Evolutionary conservation across 2,113 vertebrate species (phyloP).

Genomic region (Actinemys pallida): DNA sequence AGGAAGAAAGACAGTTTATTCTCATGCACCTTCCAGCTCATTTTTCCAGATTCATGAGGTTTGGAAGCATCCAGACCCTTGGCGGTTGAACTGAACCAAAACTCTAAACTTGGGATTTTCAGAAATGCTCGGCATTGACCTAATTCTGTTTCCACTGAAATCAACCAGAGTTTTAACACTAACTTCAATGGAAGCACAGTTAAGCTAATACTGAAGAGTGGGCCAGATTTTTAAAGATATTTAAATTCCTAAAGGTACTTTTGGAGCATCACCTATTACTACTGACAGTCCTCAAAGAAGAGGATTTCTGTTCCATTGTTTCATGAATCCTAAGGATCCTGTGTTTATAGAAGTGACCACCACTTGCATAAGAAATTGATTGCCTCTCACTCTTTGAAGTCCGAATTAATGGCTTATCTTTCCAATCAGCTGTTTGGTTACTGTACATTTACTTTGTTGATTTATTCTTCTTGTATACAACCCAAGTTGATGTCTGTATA

Average conservation of each 20-base stretch:
- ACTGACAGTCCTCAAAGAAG: not conserved
- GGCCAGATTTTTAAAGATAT: not conserved
- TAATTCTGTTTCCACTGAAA: not conserved
- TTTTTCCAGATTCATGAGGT: not conserved
- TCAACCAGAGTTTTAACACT: not conserved
- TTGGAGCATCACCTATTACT: not conserved
- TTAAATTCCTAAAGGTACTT: not conserved
- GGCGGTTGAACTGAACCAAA: not conserved
- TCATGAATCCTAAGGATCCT: not conserved
- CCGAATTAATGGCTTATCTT: not conserved
- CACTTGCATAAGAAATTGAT: not conserved
- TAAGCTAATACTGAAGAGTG: not conserved
- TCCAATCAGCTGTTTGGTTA: not conserved
- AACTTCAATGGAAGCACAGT: not conserved
- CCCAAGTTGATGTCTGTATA: not conserved
- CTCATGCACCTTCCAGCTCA: not conserved
- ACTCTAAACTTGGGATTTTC: not conserved
- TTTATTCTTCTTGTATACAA: not conserved
- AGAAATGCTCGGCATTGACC: not conserved
- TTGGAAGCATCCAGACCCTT: not conserved
- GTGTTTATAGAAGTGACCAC: not conserved
- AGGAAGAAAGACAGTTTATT: not conserved
- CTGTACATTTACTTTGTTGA: fast-evolving
- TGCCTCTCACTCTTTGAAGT: not conserved
- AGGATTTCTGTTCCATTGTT: not conserved